Base-by-base conservation (phyloP, 2,888 invertebrate species). In the Drosophila silvestris region DNA sequence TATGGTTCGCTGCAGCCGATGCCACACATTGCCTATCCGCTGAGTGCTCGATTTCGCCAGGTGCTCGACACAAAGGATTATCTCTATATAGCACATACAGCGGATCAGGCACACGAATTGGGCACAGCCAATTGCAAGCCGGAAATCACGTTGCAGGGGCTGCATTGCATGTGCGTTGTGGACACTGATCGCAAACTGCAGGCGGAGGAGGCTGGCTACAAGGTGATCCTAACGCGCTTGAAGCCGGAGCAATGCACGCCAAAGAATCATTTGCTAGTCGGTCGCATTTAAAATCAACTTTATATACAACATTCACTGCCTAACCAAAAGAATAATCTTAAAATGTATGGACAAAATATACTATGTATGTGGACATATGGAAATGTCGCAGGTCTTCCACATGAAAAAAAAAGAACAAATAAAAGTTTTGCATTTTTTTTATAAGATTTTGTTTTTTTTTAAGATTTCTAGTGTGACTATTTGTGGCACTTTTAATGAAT, bases 1-100 rank as follows among this genome's bases (percentile, higher is more conserved):
- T 99, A 99, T 93, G 99, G 99, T 2, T 96, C 96, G 4, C 95
- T 99, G 19, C 96, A 96, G 93, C 95, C 96, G 74, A 97, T 97
- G 85, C 92, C 97, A 82, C 95, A 96, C 81, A 94, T 98, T 56
- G 94, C 94, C 0, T 99, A 98, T 93, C 98, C 99, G 0, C 94
- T 97, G 77, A 98, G 98, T 93, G 91, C 92, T n/a, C 92, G 92
- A 50, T 96, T 96, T 83, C 94, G 93, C 32, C 81, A 91, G 50
- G 91, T 95, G 4, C 66, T 93, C 5, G 74, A 59, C 10, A 92
- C 94, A 3, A 94, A 95, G 74, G 96, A 97, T 86, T 98, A 97
- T 93, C 94, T 97, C 74, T 91, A 93, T 70, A 95, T 99, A 69
- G 97, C 97, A 2, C 98, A 98, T 94, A 96, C 97, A 10, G 98